Evolutionary conservation across 2,797 vertebrate genomes (phyloP), one percentile per base, ranked within the genome.

Genomic region (Chrosomus eos): DNA sequence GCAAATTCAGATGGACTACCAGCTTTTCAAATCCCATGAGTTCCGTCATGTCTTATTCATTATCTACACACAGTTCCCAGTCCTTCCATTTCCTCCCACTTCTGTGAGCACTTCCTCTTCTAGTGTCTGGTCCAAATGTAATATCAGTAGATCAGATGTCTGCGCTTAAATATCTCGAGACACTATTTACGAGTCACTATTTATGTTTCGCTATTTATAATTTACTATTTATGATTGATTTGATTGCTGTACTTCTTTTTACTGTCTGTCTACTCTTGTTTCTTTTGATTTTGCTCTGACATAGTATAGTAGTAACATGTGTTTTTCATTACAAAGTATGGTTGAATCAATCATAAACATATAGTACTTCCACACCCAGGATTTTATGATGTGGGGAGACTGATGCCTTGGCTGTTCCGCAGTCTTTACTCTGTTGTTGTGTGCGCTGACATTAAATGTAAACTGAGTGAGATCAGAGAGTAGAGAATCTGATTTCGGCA

Each of bases 401-500:
- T 74, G 53, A 36, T 80, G 58, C 33, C 21, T 68, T 1, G n/a
- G 28, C 33, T 71, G 48, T 13, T n/a, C 38, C 64, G 33, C 10
- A 45, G 14, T 51, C 21, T 23, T 43, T 45, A 23, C 62, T 67
- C 28, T 48, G 19, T 33, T 67, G 10, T 66, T 48, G 16, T 76
- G 58, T 81, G 45, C 9, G 60, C 71, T 86, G 70, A 76, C 40
- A 84, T 51, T 60, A 82, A 66, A 85, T 85, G 74, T 60, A 71
- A 84, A 72, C 36, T 73, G 75, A 70, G 51, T 85, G 83, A 81
- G 76, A 80, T 87, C 85, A 85, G 62, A 72, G 79, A 45, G 26
- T 40, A 85, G 82, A 85, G 77, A 85, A 87, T 89, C 60, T 83
- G 87, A 86, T 48, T 88, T 68, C 62, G 58, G 86, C 83, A 86